phyloP scores from a whole-genome alignment of 2,888 invertebrate genomes.

The Orthosia cruda region DNA sequence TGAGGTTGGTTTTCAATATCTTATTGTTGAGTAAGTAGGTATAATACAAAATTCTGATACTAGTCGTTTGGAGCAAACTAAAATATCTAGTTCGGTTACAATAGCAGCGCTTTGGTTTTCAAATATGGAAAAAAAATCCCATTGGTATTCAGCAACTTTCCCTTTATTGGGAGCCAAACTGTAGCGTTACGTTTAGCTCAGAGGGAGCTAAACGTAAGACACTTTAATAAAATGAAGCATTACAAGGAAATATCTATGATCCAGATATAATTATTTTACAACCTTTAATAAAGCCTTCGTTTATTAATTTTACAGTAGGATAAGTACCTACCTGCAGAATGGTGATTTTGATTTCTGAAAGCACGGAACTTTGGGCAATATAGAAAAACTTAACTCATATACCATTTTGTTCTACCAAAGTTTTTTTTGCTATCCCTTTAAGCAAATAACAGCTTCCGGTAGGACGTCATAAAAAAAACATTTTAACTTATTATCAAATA shows the following conservation, averaged over 20 bases:
- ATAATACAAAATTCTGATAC: not conserved
- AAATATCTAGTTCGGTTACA: conserved; percentile 1
- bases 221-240: too few relatives aligned
- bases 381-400: too few relatives aligned
- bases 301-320: too few relatives aligned
- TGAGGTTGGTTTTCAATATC: conserved; percentile 32
- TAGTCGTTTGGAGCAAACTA: conserved; percentile 12
- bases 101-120: not conserved
- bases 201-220: too few relatives aligned
- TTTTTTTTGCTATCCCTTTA: too few relatives aligned
- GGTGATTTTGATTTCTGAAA: not conserved
- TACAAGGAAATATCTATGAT: not conserved
- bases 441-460: not conserved
- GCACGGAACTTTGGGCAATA: not conserved
- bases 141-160: too few relatives aligned
- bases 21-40: conserved; percentile 8
- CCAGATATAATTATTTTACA: not conserved
- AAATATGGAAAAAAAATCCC: not conserved
- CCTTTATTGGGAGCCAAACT: too few relatives aligned
- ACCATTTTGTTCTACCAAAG: too few relatives aligned
- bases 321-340: too few relatives aligned
- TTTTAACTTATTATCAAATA: too few relatives aligned
- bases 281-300: not conserved
- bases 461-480: not conserved
- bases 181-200: too few relatives aligned